A percentile compares a stretch with the other conserved stretches of the same genome.
These are phyloP conservation scores for Seladonia tumulorum DNA, from an alignment of 2,888 invertebrate genomes.

Conservation along the genomic window DNA sequence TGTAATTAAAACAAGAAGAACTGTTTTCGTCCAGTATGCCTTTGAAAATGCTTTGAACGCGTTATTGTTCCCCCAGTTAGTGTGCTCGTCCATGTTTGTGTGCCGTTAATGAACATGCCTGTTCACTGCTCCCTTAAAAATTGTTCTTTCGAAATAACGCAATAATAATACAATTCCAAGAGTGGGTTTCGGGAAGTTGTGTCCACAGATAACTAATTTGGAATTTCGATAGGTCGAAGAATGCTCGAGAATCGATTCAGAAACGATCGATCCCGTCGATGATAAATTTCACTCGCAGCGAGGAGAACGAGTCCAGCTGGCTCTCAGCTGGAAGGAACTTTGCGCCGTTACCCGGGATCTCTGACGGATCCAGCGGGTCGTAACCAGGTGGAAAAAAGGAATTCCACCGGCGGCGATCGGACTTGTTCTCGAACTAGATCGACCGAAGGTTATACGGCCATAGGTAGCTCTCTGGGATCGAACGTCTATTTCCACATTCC, in stretches of 20 bases:
- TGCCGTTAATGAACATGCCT: too few species aligned
- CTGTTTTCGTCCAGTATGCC: too few species aligned
- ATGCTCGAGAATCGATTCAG: neutral
- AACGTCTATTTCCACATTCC: conserved; percentile 53
- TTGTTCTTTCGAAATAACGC: too few species aligned
- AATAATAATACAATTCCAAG: too few species aligned
- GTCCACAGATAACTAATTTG: neutral
- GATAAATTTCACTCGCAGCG: neutral
- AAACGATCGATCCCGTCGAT: neutral
- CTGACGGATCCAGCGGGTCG: neutral
- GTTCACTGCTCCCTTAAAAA: too few species aligned
- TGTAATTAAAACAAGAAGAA: too few species aligned
- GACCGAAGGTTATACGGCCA: conserved; percentile 20
- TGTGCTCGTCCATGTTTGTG: too few species aligned
- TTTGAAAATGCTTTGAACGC: too few species aligned
- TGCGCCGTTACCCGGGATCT: neutral
- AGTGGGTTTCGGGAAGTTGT: neutral
- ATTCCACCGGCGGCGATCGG: conserved; percentile 25
- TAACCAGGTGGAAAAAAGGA: conserved; percentile 8
- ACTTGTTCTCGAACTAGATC: conserved; percentile 27
- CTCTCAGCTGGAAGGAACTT: neutral
- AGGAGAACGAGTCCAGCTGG: neutral
- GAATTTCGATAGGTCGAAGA: neutral
- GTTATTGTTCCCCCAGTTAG: too few species aligned
- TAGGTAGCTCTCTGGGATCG: conserved; percentile 55